These are phyloP conservation scores for Ostrea edulis DNA, from an alignment of 1,140 invertebrate species.

Conservation along the genomic window DNA sequence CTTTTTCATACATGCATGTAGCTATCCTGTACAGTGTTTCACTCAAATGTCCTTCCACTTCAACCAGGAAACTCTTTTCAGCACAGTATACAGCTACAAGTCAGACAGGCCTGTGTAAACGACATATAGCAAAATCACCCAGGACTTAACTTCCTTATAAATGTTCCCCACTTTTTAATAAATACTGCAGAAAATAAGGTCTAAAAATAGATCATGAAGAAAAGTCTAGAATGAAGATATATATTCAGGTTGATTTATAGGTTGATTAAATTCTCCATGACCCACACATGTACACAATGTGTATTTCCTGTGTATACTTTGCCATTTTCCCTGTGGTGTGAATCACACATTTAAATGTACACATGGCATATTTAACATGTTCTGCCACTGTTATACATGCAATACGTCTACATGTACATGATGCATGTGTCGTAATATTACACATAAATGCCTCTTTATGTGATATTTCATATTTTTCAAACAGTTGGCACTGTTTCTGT, in stretches of 20 bases:
- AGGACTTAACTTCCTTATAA: neutral
- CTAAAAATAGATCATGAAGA: conserved; percentile 2
- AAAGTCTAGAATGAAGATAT: neutral
- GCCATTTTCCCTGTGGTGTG: too few species aligned
- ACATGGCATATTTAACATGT: too few species aligned
- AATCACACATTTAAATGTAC: too few species aligned
- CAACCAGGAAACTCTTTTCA: conserved; percentile 8
- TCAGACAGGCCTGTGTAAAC: neutral
- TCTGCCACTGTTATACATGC: too few species aligned
- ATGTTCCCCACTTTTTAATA: neutral
- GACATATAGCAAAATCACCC: neutral
- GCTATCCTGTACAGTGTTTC: neutral
- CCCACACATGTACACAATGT: too few species aligned
- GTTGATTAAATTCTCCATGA: too few species aligned
- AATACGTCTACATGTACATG: too few species aligned
- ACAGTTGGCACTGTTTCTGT: too few species aligned
- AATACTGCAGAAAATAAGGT: neutral
- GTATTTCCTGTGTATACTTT: too few species aligned
- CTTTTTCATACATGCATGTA: conserved; percentile 15
- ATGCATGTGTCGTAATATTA: too few species aligned
- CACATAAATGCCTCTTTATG: too few species aligned
- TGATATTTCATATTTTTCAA: too few species aligned
- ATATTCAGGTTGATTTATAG: neutral
- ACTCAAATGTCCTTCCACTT: neutral
- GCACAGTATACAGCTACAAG: neutral